Evolutionary conservation across 2,888 invertebrate species (phyloP).

Genomic region (Leptinotarsa haldemani): DNA sequence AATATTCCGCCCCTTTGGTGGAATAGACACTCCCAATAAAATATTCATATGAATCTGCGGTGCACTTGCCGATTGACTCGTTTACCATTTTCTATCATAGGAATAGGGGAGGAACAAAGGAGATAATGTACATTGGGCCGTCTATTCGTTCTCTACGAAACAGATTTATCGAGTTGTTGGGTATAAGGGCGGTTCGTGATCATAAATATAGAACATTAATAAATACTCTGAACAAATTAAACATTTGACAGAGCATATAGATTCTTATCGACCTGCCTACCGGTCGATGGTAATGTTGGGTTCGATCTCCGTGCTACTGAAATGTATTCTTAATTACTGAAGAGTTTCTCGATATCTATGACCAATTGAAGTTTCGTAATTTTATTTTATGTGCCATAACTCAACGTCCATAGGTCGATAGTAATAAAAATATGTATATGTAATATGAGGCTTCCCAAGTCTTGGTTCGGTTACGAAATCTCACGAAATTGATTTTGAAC

Average conservation of each 20-base stretch:
- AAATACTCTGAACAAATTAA: conserved; percentile 63
- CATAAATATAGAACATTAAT: conserved; percentile 62
- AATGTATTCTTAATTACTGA: conserved; percentile 34
- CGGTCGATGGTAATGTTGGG: conserved; percentile 56
- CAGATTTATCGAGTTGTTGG: conserved; percentile 56
- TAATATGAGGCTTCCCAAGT: neutral
- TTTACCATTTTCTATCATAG: conserved; percentile 13
- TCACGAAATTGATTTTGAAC: conserved; percentile 1
- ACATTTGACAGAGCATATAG: conserved; percentile 62
- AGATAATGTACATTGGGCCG: conserved; percentile 29
- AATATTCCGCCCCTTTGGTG: neutral
- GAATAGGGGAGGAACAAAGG: conserved; percentile 34
- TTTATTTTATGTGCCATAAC: conserved; percentile 11
- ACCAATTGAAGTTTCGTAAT: conserved; percentile 11
- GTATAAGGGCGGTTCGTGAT: conserved; percentile 55
- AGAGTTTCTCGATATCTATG: conserved; percentile 20
- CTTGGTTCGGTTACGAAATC: neutral
- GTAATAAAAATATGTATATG: neutral
- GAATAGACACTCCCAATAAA: conserved; percentile 1
- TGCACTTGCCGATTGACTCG: conserved; percentile 15
- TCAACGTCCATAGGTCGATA: neutral
- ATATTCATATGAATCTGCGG: neutral
- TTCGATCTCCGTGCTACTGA: conserved; percentile 51
- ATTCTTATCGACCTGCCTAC: conserved; percentile 59
- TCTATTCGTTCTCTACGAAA: conserved; percentile 37